A percentile compares a stretch with the other conserved stretches of the same genome.
These are phyloP conservation scores for Alloscopus bannaensis DNA, from an alignment of 2,888 invertebrate genomes.

Conservation along the genomic window DNA sequence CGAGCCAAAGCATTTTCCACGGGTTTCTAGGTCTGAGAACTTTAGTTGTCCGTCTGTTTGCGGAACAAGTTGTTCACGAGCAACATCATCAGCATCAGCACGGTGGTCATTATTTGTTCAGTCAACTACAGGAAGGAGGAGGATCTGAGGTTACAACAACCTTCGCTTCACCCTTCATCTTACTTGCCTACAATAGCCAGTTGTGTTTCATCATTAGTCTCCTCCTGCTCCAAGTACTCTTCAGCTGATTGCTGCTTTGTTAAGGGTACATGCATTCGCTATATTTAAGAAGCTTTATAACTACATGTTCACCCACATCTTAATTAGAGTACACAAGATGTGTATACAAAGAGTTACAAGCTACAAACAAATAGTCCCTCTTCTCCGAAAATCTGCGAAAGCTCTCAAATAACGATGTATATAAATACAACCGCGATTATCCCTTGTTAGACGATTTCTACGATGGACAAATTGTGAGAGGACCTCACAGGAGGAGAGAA, in stretches of 20 bases:
- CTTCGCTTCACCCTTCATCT: not conserved
- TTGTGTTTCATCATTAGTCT: slow-evolving; percentile 60
- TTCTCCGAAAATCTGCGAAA: too few relatives aligned
- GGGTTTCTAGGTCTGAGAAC: slow-evolving; percentile 24
- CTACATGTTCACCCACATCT: not conserved
- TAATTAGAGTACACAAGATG: too few relatives aligned
- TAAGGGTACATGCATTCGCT: not conserved
- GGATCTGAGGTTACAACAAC: not conserved
- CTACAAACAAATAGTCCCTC: too few relatives aligned
- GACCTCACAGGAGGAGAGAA: too few relatives aligned
- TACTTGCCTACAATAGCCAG: slow-evolving; percentile 24
- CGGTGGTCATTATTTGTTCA: not conserved
- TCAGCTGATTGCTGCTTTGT: slow-evolving; percentile 42
- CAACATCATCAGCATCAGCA: not conserved
- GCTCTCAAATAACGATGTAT: too few relatives aligned
- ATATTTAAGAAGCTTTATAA: too few relatives aligned
- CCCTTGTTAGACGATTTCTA: too few relatives aligned
- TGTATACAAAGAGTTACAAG: too few relatives aligned
- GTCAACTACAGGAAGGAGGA: not conserved
- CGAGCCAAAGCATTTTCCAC: slow-evolving; percentile 26
- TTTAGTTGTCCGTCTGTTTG: slow-evolving; percentile 42
- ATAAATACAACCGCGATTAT: too few relatives aligned
- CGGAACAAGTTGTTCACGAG: slow-evolving; percentile 19
- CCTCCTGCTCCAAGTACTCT: slow-evolving; percentile 31
- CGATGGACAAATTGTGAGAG: too few relatives aligned